Evolutionary conservation across 2,113 vertebrate species (phyloP).

Genomic region (Lagopus leucura): DNA sequence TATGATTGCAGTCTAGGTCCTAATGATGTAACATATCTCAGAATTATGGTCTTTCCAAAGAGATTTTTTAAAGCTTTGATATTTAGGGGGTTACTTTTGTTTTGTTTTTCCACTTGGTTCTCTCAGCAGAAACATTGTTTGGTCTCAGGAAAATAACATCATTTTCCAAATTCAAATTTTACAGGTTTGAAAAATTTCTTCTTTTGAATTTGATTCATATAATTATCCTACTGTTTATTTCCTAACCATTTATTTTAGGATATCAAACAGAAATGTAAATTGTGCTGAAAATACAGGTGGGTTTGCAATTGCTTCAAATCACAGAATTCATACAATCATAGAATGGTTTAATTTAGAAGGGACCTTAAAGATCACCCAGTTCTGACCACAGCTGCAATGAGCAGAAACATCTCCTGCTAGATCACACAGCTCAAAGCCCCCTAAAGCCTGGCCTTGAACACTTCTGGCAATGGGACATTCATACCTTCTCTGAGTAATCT

Average conservation of each 20-base stretch:
- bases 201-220: not conserved
- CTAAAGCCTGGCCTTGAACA: not conserved
- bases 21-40: not conserved
- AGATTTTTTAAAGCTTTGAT: slow-evolving; percentile 37
- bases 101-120: not conserved
- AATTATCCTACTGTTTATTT: not conserved
- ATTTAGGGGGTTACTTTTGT: not conserved
- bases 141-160: slow-evolving; percentile 10
- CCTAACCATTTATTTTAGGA: not conserved
- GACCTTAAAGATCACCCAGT: not conserved
- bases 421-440: not conserved
- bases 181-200: slow-evolving; percentile 25
- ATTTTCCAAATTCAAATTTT: slow-evolving; percentile 37
- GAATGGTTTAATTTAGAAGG: not conserved
- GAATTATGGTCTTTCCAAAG: not conserved
- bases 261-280: slow-evolving; percentile 7
- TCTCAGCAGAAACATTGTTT: not conserved
- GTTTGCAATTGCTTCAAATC: slow-evolving; percentile 21
- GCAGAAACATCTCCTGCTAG: not conserved
- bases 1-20: not conserved
- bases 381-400: too few species aligned
- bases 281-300: not conserved
- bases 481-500: too few species aligned
- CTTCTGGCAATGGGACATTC: too few species aligned
- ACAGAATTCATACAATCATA: not conserved